These are phyloP conservation scores for Chironomus tentans DNA, from an alignment of 2,888 invertebrate species.

Conservation along the genomic window DNA sequence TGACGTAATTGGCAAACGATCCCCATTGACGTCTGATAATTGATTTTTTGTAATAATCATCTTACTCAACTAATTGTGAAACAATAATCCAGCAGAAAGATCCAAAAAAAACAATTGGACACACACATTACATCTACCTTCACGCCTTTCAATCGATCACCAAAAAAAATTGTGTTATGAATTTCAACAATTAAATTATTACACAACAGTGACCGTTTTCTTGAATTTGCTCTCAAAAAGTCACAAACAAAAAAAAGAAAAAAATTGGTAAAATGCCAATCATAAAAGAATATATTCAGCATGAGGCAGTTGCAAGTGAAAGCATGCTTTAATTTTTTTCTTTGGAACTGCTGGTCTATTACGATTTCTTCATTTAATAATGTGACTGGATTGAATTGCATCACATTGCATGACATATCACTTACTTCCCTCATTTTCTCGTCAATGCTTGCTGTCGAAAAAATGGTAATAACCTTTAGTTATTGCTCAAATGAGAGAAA, in stretches of 20 bases:
- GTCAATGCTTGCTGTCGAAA: not conserved
- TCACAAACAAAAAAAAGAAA: not conserved
- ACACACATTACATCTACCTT: not conserved
- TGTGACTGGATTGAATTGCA: not conserved
- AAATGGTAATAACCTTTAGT: not conserved
- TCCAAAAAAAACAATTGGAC: not conserved
- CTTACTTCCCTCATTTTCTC: not conserved
- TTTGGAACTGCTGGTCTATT: not conserved
- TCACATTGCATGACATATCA: not conserved
- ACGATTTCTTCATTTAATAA: not conserved
- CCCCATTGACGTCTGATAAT: too few species aligned
- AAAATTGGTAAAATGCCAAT: not conserved
- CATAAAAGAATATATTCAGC: not conserved
- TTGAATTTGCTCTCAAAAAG: not conserved
- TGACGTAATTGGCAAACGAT: too few species aligned
- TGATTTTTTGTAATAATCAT: too few species aligned
- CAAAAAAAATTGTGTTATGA: not conserved
- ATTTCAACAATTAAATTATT: not conserved
- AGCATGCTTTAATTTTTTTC: not conserved
- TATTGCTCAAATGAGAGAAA: not conserved
- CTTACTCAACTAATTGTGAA: too few species aligned
- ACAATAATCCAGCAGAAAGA: not conserved
- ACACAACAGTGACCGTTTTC: not conserved
- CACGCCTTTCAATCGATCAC: not conserved
- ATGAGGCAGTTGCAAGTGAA: too few species aligned